A percentile compares a stretch with the other conserved stretches of the same genome.
Conservation (phyloP, 2,113 vertebrate genomes). For the Chlorodrepanis virens region DNA sequence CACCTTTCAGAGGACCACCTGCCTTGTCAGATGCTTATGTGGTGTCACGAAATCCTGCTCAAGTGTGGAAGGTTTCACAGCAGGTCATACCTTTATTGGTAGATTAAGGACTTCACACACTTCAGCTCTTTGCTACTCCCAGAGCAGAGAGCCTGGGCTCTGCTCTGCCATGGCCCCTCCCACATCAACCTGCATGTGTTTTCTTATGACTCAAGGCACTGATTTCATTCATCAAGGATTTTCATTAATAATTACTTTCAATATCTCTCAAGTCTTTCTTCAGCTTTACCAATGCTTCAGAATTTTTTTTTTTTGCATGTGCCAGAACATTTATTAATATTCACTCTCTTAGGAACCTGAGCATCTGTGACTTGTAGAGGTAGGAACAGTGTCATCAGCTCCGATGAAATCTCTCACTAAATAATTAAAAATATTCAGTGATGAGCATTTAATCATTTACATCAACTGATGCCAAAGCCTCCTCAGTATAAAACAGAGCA, state of each 20-base stretch:
- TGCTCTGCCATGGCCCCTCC: background rate
- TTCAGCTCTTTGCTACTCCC: background rate
- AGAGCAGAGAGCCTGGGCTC: background rate
- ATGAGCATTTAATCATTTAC: background rate
- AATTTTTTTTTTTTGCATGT: background rate
- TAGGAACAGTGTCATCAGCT: background rate
- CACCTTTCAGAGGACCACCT: background rate
- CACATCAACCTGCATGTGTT: background rate
- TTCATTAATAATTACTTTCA: background rate
- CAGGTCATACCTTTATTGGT: background rate
- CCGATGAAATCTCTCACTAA: background rate
- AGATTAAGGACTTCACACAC: background rate
- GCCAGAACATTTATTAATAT: background rate
- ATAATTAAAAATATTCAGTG: slow-evolving; percentile 10
- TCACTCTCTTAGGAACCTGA: background rate
- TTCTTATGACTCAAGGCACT: background rate
- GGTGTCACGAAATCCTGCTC: background rate
- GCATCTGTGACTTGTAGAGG: background rate
- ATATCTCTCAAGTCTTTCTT: background rate
- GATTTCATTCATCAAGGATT: background rate
- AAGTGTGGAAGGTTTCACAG: background rate
- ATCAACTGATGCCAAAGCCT: background rate
- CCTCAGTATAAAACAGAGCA: background rate
- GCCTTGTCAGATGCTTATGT: background rate
- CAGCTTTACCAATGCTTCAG: background rate